These are phyloP conservation scores for Ephialtes manifestator DNA, from an alignment of 2,888 invertebrate species.

Conservation along the genomic window DNA sequence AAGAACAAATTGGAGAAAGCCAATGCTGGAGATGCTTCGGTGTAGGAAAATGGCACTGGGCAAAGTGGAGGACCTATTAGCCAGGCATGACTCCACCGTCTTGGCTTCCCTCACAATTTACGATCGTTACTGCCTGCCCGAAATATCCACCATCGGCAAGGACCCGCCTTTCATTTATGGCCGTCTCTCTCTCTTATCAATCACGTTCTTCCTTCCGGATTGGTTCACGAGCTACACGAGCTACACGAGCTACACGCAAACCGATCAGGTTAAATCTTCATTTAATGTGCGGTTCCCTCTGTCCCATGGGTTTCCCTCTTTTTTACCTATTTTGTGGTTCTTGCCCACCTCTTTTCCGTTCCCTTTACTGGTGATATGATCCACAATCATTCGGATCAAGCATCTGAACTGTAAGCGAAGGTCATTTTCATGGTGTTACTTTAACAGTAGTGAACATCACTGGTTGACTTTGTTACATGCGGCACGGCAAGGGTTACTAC, in stretches of 20 bases:
- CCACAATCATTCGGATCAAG: conserved; percentile 31
- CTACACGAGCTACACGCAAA: conserved; percentile 33
- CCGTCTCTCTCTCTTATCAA: conserved; percentile 74
- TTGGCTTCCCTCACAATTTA: conserved; percentile 53
- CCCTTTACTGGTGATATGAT: conserved; percentile 8
- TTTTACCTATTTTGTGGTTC: conserved; percentile 39
- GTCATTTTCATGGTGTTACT: conserved; percentile 30
- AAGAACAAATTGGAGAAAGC: conserved; percentile 44
- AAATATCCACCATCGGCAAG: conserved; percentile 40
- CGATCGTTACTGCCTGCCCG: conserved; percentile 38
- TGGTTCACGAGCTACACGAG: conserved; percentile 22
- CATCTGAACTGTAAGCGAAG: conserved; percentile 30
- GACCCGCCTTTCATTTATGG: conserved; percentile 19
- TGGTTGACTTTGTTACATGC: conserved; percentile 45
- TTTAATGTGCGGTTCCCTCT: conserved; percentile 67
- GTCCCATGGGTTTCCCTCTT: conserved; percentile 20
- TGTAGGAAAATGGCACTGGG: conserved; percentile 42
- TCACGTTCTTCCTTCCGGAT: conserved; percentile 70
- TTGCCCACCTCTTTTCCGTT: conserved; percentile 23
- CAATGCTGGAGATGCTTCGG: conserved; percentile 29
- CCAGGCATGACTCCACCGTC: conserved; percentile 55
- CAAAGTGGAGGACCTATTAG: conserved; percentile 63
- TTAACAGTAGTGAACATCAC: conserved; percentile 6
- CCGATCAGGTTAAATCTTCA: conserved; percentile 74
- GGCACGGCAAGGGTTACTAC: conserved; percentile 29